phyloP scores from a whole-genome alignment of 2,113 vertebrate species.

The Oryzias curvinotus region DNA sequence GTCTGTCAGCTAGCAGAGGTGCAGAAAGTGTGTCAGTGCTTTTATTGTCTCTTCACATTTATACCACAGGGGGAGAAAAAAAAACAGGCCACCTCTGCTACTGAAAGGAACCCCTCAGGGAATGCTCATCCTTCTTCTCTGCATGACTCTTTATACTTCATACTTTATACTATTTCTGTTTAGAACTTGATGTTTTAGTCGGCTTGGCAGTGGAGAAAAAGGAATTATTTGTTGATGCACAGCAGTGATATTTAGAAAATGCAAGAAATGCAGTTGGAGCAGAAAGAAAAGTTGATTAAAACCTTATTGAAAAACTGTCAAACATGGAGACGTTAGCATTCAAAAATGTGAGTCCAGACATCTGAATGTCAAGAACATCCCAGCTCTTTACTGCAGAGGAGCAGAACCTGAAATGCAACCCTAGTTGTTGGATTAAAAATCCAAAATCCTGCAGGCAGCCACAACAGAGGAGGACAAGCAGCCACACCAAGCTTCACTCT shows the following conservation, averaged over 20 bases:
- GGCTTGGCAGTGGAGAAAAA: constrained; percentile 12
- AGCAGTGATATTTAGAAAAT: neutral
- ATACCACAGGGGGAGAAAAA: constrained; percentile 28
- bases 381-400: constrained; percentile 17
- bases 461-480: constrained; percentile 48
- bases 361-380: constrained; percentile 9
- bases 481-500: constrained; percentile 39
- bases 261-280: neutral
- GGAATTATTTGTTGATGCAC: neutral
- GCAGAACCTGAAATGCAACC: constrained; percentile 23
- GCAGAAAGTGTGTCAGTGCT: constrained; percentile 57
- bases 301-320: neutral
- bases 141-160: constrained; percentile 14
- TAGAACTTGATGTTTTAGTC: neutral
- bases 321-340: no score
- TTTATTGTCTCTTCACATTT: constrained; percentile 51
- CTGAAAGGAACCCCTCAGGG: constrained; percentile 49
- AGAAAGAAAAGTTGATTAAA: neutral
- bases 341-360: no score
- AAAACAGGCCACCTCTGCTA: constrained; percentile 52
- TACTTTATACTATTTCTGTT: neutral
- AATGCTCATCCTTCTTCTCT: constrained; percentile 15
- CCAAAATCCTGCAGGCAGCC: constrained; percentile 34
- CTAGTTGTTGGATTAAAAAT: constrained; percentile 11
- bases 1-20: constrained; percentile 38